Conservation (phyloP, 2,797 vertebrate genomes). For the Eupleurogrammus muticus region DNA sequence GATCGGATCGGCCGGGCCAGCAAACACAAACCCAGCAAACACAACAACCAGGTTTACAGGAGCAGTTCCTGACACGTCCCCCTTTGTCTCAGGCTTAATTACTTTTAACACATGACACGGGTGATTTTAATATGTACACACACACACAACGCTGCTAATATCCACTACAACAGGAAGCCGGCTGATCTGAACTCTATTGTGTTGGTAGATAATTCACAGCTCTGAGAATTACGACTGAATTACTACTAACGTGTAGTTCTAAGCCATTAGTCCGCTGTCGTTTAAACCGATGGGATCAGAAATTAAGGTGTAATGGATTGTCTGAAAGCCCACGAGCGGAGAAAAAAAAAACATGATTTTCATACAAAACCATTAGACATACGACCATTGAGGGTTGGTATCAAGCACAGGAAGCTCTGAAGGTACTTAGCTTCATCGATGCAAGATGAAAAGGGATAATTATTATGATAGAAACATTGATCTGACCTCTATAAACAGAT, state of each 20-base stretch:
- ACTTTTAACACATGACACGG: constrained; percentile 40
- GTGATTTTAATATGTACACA: constrained; percentile 35
- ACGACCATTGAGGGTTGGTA: background rate
- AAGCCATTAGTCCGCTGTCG: background rate
- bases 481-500: too few species aligned
- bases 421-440: background rate
- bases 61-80: constrained; percentile 49
- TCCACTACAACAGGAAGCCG: constrained; percentile 7
- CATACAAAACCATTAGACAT: background rate
- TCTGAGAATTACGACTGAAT: background rate
- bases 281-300: constrained; percentile 7
- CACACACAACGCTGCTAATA: constrained; percentile 10
- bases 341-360: too few species aligned
- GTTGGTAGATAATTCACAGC: constrained; percentile 19
- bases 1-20: constrained; percentile 44
- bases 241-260: background rate
- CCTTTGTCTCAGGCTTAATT: constrained; percentile 52
- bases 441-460: background rate
- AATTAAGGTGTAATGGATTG: background rate
- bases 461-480: too few species aligned
- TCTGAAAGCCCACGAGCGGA: background rate
- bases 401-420: background rate
- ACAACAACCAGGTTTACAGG: constrained; percentile 56
- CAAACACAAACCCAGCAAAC: constrained; percentile 70
- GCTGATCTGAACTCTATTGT: constrained; percentile 2